Evolutionary conservation across 2,113 vertebrate genomes (phyloP), one percentile per base, ranked within the genome.

Genomic region (Limanda limanda): DNA sequence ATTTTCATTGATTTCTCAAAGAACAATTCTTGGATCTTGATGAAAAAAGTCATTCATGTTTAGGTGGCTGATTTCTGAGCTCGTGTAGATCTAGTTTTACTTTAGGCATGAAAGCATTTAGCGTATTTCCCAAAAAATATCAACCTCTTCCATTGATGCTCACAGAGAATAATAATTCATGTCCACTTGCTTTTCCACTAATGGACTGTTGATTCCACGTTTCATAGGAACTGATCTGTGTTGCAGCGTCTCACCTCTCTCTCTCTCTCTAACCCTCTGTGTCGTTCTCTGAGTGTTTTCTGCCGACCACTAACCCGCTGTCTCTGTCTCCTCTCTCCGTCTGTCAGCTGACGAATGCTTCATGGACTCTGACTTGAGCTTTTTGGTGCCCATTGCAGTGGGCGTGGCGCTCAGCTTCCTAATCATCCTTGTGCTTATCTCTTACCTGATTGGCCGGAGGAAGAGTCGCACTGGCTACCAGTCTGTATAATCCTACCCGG

Each of bases 281-380:
- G 40, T 80, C 20, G 14, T 27, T 1, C 10, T 54, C 23, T 3
- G 3, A 0, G 3, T 60, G 9, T 58, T 62, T 63, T 23, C 51
- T 51, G 56, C 62, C 52, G 84, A 60, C 40, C 76, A 66, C 84
- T 91, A 88, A 88, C 78, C 47, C 48, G 25, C 54, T 84, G 56
- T 87, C 35, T 83, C 64, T 78, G n/a, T 86, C 3, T 86, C 48
- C 81, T 25, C 61, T 85, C 5, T 88, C 74, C 74, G 75, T 94
- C 73, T 82, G 92, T 94, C 96, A 98, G 98, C 96, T 74, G 96
- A 98, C 95, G 97, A 98, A 93, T 99, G 97, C 94, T 94, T 96
- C 96, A 95, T 95, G 95, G 96, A 97, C 93, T 95, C 96, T 96
- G 97, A 98, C 94, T 96, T 98, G 94, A 98, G 95, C 95, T 98